Evolutionary conservation across 1,140 invertebrate species (phyloP).

Genomic region (Forficula auricularia): DNA sequence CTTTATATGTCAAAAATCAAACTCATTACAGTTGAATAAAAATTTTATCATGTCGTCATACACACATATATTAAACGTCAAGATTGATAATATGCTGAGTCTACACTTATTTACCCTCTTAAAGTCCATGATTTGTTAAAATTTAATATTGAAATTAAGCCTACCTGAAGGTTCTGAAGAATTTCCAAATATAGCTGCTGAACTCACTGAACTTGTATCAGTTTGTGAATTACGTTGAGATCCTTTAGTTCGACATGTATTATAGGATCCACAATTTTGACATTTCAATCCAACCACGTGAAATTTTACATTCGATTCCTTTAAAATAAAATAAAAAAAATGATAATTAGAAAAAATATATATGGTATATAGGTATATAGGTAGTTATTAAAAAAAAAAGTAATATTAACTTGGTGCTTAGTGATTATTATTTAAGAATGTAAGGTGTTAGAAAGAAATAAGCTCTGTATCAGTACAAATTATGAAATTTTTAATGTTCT

Average conservation of each 20-base stretch:
- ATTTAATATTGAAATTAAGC: too few relatives aligned
- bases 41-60: too few relatives aligned
- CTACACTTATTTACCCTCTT: too few relatives aligned
- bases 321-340: conserved; percentile 20
- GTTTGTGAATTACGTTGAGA: too few relatives aligned
- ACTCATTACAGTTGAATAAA: too few relatives aligned
- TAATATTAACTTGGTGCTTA: background rate
- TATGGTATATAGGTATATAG: background rate
- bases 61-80: too few relatives aligned
- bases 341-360: conserved; percentile 10
- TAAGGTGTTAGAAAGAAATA: background rate
- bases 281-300: conserved; percentile 75
- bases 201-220: too few relatives aligned
- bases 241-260: conserved; percentile 50
- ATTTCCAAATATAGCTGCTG: too few relatives aligned
- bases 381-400: background rate
- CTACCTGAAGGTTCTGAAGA: too few relatives aligned
- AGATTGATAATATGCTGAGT: too few relatives aligned
- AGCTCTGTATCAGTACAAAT: background rate
- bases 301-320: conserved; percentile 63
- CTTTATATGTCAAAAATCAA: too few relatives aligned
- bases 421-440: background rate
- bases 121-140: too few relatives aligned
- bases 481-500: background rate
- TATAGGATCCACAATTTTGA: conserved; percentile 65